A percentile compares a stretch with the other conserved stretches of the same genome.
phyloP scores from a whole-genome alignment of 2,113 vertebrate species.

The Gymnocephalus cernua region DNA sequence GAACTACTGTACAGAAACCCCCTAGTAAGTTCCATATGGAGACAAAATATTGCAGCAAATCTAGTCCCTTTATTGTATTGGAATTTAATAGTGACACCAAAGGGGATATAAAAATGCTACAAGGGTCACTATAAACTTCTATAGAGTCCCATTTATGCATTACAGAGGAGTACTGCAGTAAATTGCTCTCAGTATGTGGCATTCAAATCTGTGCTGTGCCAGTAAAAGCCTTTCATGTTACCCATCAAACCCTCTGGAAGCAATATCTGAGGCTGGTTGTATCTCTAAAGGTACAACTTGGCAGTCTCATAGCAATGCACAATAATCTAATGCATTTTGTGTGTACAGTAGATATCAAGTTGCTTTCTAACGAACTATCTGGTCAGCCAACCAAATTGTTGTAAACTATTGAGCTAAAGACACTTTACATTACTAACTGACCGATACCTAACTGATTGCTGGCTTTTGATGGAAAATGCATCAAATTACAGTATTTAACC shows the following conservation, averaged over 20 bases:
- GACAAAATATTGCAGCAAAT: slow-evolving; percentile 1
- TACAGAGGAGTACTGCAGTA: slow-evolving; percentile 1
- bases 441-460: neutral
- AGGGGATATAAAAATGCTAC: slow-evolving; percentile 18
- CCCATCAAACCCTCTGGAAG: neutral
- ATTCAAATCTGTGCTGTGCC: slow-evolving; percentile 9
- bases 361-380: neutral
- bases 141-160: slow-evolving; percentile 1
- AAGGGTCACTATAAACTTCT: slow-evolving; percentile 18
- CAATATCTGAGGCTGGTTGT: neutral
- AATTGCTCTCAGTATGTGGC: neutral
- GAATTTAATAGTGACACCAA: slow-evolving; percentile 8
- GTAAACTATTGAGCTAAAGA: neutral
- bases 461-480: neutral
- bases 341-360: neutral
- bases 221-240: slow-evolving; percentile 23
- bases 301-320: neutral
- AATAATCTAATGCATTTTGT: neutral
- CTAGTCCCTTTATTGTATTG: neutral
- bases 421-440: neutral
- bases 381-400: neutral
- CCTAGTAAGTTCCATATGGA: neutral
- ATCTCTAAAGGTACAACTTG: neutral
- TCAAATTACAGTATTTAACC: too few species aligned
- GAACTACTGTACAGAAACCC: neutral